phyloP scores from a whole-genome alignment of 1,140 invertebrate species.

The Drosophila santomea region DNA sequence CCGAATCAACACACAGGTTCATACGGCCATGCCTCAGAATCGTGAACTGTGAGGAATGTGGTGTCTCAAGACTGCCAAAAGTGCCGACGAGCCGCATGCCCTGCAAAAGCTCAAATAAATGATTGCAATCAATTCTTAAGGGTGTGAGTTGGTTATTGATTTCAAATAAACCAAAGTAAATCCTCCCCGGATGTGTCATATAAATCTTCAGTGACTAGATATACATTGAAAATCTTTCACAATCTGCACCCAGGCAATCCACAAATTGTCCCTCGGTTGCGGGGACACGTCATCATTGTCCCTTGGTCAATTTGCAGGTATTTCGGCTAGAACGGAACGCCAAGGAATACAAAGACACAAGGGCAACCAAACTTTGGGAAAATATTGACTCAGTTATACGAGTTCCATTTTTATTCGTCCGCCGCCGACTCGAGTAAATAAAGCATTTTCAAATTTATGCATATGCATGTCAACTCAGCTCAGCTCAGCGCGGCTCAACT shows the following conservation, averaged over 20 bases:
- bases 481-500: constrained; percentile 25
- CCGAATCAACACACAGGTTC: constrained; percentile 30
- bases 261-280: background rate
- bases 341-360: constrained; percentile 23
- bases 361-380: constrained; percentile 55
- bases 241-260: too few relatives aligned
- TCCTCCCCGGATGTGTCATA: background rate
- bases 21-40: constrained; percentile 6
- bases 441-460: constrained; percentile 62
- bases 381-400: constrained; percentile 63
- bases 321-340: constrained; percentile 28
- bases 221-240: background rate
- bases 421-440: constrained; percentile 52
- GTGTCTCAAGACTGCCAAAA: background rate
- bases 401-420: constrained; percentile 44
- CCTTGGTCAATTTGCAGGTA: constrained; percentile 39
- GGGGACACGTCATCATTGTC: constrained; percentile 25
- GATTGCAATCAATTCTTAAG: background rate
- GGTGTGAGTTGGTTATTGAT: background rate
- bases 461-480: constrained; percentile 56
- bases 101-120: constrained; percentile 8
- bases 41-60: constrained; percentile 11
- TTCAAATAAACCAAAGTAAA: background rate
- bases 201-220: background rate
- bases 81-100: constrained; percentile 16